Base-by-base conservation (phyloP, 2,888 invertebrate genomes). In the Pollenia labialis region DNA sequence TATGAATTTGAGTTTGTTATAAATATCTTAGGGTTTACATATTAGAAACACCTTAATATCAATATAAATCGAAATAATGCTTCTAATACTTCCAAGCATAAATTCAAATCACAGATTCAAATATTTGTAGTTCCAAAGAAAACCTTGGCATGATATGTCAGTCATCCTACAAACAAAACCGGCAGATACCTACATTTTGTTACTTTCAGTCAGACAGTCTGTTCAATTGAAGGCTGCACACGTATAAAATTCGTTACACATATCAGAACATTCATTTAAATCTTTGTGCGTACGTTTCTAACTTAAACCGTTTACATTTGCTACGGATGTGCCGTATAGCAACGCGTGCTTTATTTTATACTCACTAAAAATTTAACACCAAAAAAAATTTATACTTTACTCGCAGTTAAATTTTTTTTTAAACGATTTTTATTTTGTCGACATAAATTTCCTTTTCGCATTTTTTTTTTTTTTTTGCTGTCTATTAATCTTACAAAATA, bases 181-280 rank as follows among this genome's bases (percentile, higher is more conserved):
- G 18, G 68, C 54, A 54, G 9, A n/a, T 23, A 76, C n/a, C n/a
- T n/a, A n/a, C 14, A 32, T 40, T 40, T 40, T 8, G 10, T 18
- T 23, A 75, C 32, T 60, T 60, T 8, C 32, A 18, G 9, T 14
- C 48, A 80, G 60, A 9, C 71, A 71, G 32, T 62, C 58, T 52
- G 50, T 60, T 68, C 52, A 74, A 69, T 77, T 77, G 81, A 82
- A 74, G 85, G 81, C 77, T 75, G 71, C 74, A 71, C 72, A 82
- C 83, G 66, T 72, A 81, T 66, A 18, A 76, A 80, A 87, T 87
- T 87, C 85, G 87, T 85, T 85, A 81, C 84, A 85, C 85, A 88
- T 81, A 88, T 85, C 85, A 83, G 68, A 81, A 64, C 85, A 69
- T 75, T 84, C 66, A 50, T 52, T 83, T 80, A 64, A 82, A 79